Evolutionary conservation across 2,797 vertebrate species (phyloP).

Genomic region (Xenops minutus): DNA sequence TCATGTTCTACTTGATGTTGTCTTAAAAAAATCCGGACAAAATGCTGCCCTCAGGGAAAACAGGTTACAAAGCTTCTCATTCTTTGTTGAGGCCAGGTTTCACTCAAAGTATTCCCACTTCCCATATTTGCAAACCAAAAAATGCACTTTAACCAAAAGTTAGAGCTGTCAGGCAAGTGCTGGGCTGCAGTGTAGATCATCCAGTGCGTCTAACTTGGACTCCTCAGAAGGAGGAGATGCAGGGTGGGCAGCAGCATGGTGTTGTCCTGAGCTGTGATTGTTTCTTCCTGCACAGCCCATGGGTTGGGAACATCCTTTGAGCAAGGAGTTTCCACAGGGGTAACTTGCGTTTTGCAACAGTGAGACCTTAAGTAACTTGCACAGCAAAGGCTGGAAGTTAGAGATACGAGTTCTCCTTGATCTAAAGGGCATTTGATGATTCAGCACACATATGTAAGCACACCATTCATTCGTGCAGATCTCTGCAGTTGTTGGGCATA

Average conservation of each 20-base stretch:
- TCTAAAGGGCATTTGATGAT: constrained; percentile 36
- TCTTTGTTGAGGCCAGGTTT: constrained; percentile 24
- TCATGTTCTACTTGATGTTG: not conserved
- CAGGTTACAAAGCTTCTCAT: not conserved
- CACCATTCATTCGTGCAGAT: constrained; percentile 9
- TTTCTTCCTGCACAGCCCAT: not conserved
- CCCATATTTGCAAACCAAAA: constrained; percentile 56
- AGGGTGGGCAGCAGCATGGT: not conserved
- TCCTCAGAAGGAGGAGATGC: not conserved
- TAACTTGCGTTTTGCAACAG: not conserved
- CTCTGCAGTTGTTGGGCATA: constrained; percentile 46
- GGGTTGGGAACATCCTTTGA: not conserved
- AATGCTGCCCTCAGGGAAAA: constrained; percentile 36
- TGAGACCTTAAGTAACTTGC: not conserved
- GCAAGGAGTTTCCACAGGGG: not conserved
- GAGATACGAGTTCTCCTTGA: not conserved
- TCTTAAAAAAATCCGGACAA: not conserved
- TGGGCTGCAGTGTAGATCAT: not conserved
- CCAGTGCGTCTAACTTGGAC: not conserved
- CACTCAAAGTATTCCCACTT: constrained; percentile 19
- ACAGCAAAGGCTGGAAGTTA: not conserved
- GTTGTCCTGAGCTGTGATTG: not conserved
- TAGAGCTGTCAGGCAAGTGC: not conserved
- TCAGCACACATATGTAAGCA: constrained; percentile 25
- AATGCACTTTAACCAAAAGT: constrained; percentile 5